Evolutionary conservation across 2,888 invertebrate species (phyloP), one percentile per base, ranked within the genome.

Genomic region (Amorpha juglandis): DNA sequence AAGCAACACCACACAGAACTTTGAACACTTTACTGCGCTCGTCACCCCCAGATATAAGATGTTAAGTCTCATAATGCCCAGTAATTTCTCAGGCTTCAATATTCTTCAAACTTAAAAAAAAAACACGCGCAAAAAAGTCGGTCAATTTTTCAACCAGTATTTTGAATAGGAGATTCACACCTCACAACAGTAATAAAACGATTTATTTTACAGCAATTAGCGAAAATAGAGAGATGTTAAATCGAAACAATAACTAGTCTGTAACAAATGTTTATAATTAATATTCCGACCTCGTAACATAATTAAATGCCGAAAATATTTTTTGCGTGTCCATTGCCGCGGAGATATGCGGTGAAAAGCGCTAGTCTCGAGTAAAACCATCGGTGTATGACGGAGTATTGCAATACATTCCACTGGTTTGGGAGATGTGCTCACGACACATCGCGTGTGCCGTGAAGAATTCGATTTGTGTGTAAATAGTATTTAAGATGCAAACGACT

Each of bases 361-460:
- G 6, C 1, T 12, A 11, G 6, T 11, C 42, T 58, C 58, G 6
- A 42, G 19, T 42, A 6, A 16, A 58, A 19, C 42, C 70, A 74
- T 74, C 71, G 70, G 70, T 70, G 73, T 67, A 75, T 76, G 78
- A 84, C 85, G 86, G 86, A 86, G 79, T 76, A 71, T 76, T 77
- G 76, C 76, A 78, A 85, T 85, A 86, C 84, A 87, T 78, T 82
- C 79, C 75, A 71, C 38, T 38, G 42, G 58, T 58, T 58, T 51
- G 27, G 64, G 21, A n/a, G 50, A 48, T 55, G 66, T 58, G 66
- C 68, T 68, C 90, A 90, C 88, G 89, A 81, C 70, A 88, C 63
- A 69, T 88, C 70, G 90, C 90, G 86, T 89, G 89, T 70, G 69
- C 78, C 76, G 78, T 75, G 75, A 80, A 80, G 76, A 78, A 78